Conservation (phyloP, 2,888 invertebrate genomes). For the Epinotia nisella region DNA sequence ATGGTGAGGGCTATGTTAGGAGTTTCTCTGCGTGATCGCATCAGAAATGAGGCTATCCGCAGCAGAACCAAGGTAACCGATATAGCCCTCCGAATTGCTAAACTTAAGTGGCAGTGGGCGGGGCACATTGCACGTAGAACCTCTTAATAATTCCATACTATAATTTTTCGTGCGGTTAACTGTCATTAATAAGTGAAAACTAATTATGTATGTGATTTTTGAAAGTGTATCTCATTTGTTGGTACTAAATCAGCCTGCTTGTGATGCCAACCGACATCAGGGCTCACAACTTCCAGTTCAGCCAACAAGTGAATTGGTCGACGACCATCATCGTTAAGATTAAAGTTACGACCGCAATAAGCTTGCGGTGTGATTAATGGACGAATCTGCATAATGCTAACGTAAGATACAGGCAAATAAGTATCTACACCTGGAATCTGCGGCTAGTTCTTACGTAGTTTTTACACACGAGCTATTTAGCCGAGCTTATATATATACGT, state of each 20-base stretch:
- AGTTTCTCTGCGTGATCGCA: too few relatives aligned
- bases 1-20: too few relatives aligned
- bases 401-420: background rate
- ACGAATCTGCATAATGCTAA: conserved; percentile 2
- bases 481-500: background rate
- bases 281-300: background rate
- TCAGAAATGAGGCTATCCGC: too few relatives aligned
- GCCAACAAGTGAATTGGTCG: background rate
- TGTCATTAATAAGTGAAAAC: too few relatives aligned
- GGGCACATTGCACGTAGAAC: too few relatives aligned
- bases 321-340: background rate
- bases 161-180: too few relatives aligned
- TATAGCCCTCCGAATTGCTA: too few relatives aligned
- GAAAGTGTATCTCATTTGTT: too few relatives aligned
- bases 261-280: background rate
- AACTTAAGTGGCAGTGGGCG: too few relatives aligned
- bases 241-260: background rate
- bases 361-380: conserved; percentile 12
- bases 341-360: background rate
- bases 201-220: too few relatives aligned
- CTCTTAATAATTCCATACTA: too few relatives aligned
- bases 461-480: background rate
- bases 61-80: too few relatives aligned
- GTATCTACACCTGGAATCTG: background rate
- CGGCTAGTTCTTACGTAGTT: conserved; percentile 5